Evolutionary conservation across 1,140 invertebrate species (phyloP), one percentile per base, ranked within the genome.

Genomic region (Plutomurus gul): DNA sequence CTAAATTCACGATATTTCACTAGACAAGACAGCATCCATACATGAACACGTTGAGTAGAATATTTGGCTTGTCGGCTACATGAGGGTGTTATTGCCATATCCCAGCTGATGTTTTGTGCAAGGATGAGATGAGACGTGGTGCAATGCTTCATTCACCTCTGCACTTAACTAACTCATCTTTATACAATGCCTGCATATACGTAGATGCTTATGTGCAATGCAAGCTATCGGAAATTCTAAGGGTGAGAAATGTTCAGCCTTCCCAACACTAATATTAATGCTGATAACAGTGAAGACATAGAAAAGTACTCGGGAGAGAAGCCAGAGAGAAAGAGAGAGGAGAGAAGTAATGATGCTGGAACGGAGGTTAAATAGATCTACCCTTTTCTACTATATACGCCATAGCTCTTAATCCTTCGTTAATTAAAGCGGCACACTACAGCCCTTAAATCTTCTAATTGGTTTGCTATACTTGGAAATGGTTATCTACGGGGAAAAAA

Each of bases 371-470:
- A n/a, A 6, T 37, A 25, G 18, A 37, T 30, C 56, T 76, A 33
- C 74, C 30, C 76, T 33, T 49, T 70, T 30, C 60, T 72, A 73
- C 25, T 60, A 40, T 25, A 47, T 22, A 47, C 37, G 37, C 49
- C 47, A 74, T 46, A 43, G 33, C 39, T 75, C 49, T 73, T 81
- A 81, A 78, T 81, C 80, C 80, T 74, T 37, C 76, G 40, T 70
- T 81, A 81, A 81, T 81, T 81, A 81, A 81, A 81, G 75, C 65
- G 40, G 43, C 33, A 76, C 39, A 20, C 75, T 77, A 3, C 30
- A 30, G 27, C 74, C 40, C 43, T 51, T 46, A 46, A 43, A 36
- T 46, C 27, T 75, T 75, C 73, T 51, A 46, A 43, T 47, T 65
- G 56, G 56, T 65, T 65, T 65, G 36, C 56, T 65, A 65, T 36